Conservation (phyloP, 2,113 vertebrate species). For the Fulmarus glacialis region DNA sequence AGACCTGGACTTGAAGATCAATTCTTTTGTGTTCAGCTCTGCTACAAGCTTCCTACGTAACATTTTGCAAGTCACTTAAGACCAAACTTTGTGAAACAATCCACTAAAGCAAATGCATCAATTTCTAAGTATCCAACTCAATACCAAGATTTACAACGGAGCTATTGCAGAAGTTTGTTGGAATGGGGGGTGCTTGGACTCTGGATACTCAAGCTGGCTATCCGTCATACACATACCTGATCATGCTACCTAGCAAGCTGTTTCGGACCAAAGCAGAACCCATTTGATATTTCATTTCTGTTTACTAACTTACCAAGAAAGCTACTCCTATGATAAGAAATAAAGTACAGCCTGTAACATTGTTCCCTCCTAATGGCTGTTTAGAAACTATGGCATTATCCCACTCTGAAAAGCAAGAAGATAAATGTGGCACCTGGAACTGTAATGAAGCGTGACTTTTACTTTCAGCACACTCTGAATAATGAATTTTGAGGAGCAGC, state of each 20-base stretch:
- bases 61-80: not conserved
- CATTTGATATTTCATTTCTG: not conserved
- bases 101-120: not conserved
- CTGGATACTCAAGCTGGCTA: not conserved
- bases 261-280: not conserved
- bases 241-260: not conserved
- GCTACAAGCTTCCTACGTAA: not conserved
- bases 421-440: not conserved
- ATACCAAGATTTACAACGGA: not conserved
- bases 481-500: not conserved
- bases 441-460: not conserved
- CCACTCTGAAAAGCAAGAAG: not conserved
- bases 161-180: not conserved
- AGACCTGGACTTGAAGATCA: not conserved
- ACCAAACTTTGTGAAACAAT: not conserved
- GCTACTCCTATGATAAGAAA: not conserved
- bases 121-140: not conserved
- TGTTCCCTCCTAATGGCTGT: not conserved
- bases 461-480: not conserved
- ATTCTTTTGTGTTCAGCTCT: not conserved
- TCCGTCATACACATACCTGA: not conserved
- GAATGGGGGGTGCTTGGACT: not conserved
- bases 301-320: not conserved
- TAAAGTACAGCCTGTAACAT: not conserved
- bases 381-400: not conserved